Percentiles rank a stretch among this genome's conserved stretches.
These are phyloP conservation scores for Cinara cedri DNA, from an alignment of 2,888 invertebrate species.

Conservation along the genomic window DNA sequence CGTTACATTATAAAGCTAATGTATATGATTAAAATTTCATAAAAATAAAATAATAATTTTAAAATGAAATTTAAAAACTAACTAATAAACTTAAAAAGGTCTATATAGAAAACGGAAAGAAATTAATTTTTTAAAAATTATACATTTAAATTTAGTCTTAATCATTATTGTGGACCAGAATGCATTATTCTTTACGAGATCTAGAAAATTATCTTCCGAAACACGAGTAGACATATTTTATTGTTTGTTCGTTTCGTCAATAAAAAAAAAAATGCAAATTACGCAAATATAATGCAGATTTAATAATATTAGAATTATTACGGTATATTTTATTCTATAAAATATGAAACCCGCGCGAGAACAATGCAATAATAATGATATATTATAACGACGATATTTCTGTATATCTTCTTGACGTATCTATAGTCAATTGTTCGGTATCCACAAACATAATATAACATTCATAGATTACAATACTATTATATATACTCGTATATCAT, in stretches of 20 bases:
- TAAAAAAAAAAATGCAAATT: not conserved
- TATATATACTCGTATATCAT: not conserved
- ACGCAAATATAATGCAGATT: not conserved
- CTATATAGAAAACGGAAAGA: no score
- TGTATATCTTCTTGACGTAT: constrained; percentile 8
- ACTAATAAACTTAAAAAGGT: no score
- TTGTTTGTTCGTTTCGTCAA: constrained; percentile 5
- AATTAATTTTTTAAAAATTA: no score
- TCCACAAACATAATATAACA: not conserved
- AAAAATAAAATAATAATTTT: no score
- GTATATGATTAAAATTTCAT: no score
- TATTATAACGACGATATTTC: not conserved
- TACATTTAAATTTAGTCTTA: not conserved
- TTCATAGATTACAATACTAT: not conserved
- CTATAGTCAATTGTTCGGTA: constrained; percentile 22
- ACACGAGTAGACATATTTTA: constrained; percentile 12
- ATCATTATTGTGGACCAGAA: not conserved
- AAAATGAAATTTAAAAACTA: no score
- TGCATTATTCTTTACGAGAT: not conserved
- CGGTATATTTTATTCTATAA: not conserved
- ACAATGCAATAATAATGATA: constrained; percentile 20
- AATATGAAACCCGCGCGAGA: not conserved
- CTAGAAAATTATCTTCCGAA: constrained; percentile 1
- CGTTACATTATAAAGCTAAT: no score
- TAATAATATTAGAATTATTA: not conserved